A percentile compares a stretch with the other conserved stretches of the same genome.
phyloP scores from a whole-genome alignment of 2,888 invertebrate species.

The Ommatoiulus sabulosus region DNA sequence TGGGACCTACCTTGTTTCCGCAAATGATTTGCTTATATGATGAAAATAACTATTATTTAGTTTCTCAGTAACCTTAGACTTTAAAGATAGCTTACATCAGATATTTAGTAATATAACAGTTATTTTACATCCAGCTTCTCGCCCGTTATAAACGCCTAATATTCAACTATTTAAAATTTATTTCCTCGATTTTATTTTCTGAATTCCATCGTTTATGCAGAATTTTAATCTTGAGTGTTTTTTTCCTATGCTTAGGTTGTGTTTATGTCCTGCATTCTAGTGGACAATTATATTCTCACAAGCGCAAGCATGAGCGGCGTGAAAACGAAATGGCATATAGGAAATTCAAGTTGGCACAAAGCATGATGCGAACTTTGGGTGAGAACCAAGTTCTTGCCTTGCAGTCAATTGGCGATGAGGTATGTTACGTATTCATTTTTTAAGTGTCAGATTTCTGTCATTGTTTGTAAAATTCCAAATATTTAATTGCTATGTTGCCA shows the following conservation, averaged over 20 bases:
- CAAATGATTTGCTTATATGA: no score
- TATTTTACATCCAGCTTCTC: no score
- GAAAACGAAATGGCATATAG: constrained; percentile 91
- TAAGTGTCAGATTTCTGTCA: neutral
- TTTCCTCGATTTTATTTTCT: no score
- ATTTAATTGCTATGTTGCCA: neutral
- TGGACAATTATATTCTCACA: constrained; percentile 96
- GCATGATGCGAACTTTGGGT: constrained; percentile 69
- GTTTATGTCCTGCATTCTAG: constrained; percentile 96
- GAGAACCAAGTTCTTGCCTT: constrained; percentile 58
- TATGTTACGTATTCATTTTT: constrained; percentile 51
- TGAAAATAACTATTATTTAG: no score
- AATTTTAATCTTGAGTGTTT: constrained; percentile 44
- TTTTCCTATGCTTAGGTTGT: constrained; percentile 74
- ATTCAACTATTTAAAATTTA: no score
- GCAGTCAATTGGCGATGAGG: constrained; percentile 58
- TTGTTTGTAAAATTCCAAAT: neutral
- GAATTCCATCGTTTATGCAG: neutral
- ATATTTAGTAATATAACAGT: no score
- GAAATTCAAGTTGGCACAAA: constrained; percentile 76
- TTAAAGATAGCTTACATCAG: no score
- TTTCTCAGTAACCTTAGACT: no score
- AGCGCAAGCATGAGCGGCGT: constrained; percentile 95
- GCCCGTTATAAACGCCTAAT: no score
- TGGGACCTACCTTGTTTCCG: neutral